Evolutionary conservation across 2,888 invertebrate genomes (phyloP), one percentile per base, ranked within the genome.

Genomic region (Ganaspis brasiliensis): DNA sequence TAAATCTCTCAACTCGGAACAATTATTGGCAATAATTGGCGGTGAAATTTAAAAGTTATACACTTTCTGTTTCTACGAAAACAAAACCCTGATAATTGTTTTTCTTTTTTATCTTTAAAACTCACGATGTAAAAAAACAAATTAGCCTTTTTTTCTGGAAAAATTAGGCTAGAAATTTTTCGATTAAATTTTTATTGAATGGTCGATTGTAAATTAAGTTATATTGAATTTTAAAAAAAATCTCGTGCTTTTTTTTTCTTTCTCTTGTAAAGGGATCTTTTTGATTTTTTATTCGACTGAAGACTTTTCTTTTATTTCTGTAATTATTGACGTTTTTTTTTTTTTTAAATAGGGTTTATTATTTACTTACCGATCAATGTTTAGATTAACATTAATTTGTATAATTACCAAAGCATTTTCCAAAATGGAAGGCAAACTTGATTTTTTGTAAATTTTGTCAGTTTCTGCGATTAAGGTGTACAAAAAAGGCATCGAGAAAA

Each of bases 1-100:
- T 19, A 63, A 63, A 16, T 9, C 61, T 12, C 61, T 63, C 16
- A 63, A 63, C 16, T 37, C 61, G 10, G 61, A 63, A 12, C 37
- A 63, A 63, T 63, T 63, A 63, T 37, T 63, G 37, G 61, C 37
- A 16, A 63, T 63, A 14, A 63, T 63, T 63, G 61, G 61, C 12
- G 61, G 61, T 12, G 37, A 12, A 1, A 37, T 37, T 37, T 37
- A 63, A 35, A 19, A 52, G 16, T 45, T 45, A 14, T n/a, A n/a
- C n/a, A 45, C n/a, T 40, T 40, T 40, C 8, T 40, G 12, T 45
- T 14, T 52, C 19, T 19, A 9, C 52, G 52, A 19, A 52, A 52
- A 19, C 40, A 12, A 52, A 31, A 31, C 31, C 31, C 6, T 6
- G 31, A 31, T 31, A 31, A 4, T 31, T 31, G 31, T 31, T 31